These are phyloP conservation scores for Chelonus insularis DNA, from an alignment of 1,140 invertebrate genomes.

Conservation along the genomic window DNA sequence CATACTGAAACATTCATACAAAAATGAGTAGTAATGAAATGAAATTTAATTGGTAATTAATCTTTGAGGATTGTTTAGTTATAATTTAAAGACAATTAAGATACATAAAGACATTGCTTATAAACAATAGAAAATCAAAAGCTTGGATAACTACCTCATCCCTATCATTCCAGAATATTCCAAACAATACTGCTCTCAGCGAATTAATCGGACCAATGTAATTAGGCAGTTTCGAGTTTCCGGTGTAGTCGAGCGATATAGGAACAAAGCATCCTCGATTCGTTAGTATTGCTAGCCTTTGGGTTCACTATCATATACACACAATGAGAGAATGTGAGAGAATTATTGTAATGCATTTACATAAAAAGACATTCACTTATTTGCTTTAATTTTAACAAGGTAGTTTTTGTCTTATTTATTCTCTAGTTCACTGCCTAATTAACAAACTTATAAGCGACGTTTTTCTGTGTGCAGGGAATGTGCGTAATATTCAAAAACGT, in stretches of 20 bases:
- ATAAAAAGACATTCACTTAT: neutral
- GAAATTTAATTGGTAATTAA: too few species aligned
- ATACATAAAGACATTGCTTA: neutral
- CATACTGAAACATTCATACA: too few species aligned
- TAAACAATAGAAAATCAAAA: slow-evolving; percentile 8
- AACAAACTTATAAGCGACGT: too few species aligned
- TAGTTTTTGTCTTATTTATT: too few species aligned
- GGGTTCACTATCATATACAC: neutral
- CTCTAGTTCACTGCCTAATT: too few species aligned
- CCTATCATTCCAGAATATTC: neutral
- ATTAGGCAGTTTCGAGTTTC: slow-evolving; percentile 15
- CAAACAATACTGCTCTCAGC: slow-evolving; percentile 1
- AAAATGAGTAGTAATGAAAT: too few species aligned
- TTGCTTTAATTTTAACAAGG: too few species aligned
- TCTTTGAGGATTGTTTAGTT: too few species aligned
- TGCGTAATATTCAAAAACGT: too few species aligned
- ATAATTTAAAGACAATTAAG: too few species aligned
- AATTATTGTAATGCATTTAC: neutral
- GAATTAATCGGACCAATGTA: slow-evolving; percentile 18
- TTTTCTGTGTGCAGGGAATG: too few species aligned
- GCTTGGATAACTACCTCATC: neutral
- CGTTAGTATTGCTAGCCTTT: neutral
- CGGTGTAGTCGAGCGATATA: slow-evolving; percentile 3
- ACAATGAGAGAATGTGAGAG: neutral
- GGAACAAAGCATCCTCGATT: slow-evolving; percentile 16